Evolutionary conservation across 2,797 vertebrate species (phyloP), one percentile per base, ranked within the genome.

Genomic region (Hafferia zeledoni): DNA sequence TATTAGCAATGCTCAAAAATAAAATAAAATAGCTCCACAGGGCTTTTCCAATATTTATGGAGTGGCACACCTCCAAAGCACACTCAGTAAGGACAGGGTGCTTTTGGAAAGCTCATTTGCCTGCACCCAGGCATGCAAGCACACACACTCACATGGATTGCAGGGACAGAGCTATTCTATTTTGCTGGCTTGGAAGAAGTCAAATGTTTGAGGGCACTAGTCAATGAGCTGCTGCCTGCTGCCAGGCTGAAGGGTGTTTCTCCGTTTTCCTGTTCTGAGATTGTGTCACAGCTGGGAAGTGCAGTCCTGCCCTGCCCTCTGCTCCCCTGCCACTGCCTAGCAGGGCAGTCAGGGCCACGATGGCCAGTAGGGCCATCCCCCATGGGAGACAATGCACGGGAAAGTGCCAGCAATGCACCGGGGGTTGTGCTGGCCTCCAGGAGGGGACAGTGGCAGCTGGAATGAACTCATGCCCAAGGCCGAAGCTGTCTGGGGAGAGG

Each of bases 41-140:
- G 94, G 93, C 85, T 95, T 96, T 91, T 89, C 86, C 71, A 92
- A n/a, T 96, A 82, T 97, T 96, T 95, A 81, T 84, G 83, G 91
- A 96, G 89, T 91, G 94, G 89, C 94, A 84, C 46, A 87, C 39
- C 85, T 94, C 95, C 95, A 96, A 91, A 93, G 83, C 74, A 93
- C 70, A 94, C 89, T 91, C 70, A 30, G 11, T 91, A 74, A 88
- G 79, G 72, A 94, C 77, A 90, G 77, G 95, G 93, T 96, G 77
- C 93, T 92, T 91, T 81, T 24, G 80, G 94, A 63, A 88, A 53
- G 69, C 67, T 82, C 81, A 50, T 91, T 95, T 94, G 64, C 80
- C 79, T 84, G 83, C 76, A 94, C 83, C 76, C 67, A 67, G 80
- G 52, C 83, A 30, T 81, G 49, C 63, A 61, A n/a, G 31, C 3